Evolutionary conservation across 2,888 invertebrate genomes (phyloP).

Genomic region (Poecilus cupreus): DNA sequence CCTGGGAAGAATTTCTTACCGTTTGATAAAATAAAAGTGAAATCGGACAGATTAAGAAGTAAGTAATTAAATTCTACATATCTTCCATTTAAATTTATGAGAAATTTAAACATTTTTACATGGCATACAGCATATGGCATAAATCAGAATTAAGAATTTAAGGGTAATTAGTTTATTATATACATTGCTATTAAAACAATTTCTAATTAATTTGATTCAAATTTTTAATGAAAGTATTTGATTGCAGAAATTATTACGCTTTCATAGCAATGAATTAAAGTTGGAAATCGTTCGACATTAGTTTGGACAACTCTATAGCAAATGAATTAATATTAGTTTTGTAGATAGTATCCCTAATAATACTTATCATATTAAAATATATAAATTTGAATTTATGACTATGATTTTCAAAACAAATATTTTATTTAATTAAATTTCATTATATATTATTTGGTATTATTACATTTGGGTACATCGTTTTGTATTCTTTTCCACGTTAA

Average conservation of each 20-base stretch:
- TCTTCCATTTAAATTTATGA: background rate
- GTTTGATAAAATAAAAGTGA: constrained; percentile 36
- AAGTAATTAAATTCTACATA: constrained; percentile 4
- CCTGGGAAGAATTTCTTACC: background rate
- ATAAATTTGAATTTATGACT: too few relatives aligned
- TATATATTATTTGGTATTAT: too few relatives aligned
- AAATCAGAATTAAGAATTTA: background rate
- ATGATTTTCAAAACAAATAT: too few relatives aligned
- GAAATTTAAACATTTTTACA: background rate
- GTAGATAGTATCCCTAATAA: too few relatives aligned
- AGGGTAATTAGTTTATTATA: background rate
- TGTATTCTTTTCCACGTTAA: too few relatives aligned
- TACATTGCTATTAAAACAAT: background rate
- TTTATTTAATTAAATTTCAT: too few relatives aligned
- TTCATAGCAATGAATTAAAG: background rate
- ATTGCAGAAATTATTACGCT: background rate
- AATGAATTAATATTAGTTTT: too few relatives aligned
- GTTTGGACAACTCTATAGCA: too few relatives aligned
- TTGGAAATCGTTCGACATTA: too few relatives aligned
- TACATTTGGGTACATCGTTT: too few relatives aligned
- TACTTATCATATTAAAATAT: too few relatives aligned
- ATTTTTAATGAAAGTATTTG: too few relatives aligned
- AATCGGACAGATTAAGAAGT: constrained; percentile 24
- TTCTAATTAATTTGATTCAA: background rate
- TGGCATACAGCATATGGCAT: background rate